Conservation (phyloP, 2,797 vertebrate species). For the Chelon auratus region DNA sequence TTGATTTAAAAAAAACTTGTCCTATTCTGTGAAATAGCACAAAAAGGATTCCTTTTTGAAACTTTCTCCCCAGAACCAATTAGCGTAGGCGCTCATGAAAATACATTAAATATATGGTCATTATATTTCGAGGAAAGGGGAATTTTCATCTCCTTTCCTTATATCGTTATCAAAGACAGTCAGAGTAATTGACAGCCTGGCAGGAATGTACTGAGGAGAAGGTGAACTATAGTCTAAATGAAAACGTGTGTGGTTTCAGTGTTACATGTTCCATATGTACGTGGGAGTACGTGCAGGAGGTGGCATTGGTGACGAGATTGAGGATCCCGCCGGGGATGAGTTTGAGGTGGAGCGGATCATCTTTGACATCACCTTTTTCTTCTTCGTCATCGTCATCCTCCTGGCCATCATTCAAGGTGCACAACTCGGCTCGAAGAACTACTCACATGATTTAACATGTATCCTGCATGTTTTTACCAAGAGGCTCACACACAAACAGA, state of each 20-base stretch:
- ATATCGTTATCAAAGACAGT: background rate
- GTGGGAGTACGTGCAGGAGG: constrained; percentile 85
- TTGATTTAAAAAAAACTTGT: constrained; percentile 28
- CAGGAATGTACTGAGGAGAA: background rate
- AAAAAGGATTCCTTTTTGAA: constrained; percentile 23
- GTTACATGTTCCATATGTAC: constrained; percentile 88
- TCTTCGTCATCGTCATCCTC: constrained; percentile 87
- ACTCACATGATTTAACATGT: background rate
- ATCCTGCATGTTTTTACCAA: background rate
- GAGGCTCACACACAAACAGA: background rate
- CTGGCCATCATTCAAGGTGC: constrained; percentile 87
- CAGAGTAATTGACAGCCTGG: no score
- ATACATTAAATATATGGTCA: constrained; percentile 1
- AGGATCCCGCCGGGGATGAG: constrained; percentile 85
- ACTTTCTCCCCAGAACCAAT: constrained; percentile 8
- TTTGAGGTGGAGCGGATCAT: constrained; percentile 83
- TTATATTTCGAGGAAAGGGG: constrained; percentile 1
- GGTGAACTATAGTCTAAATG: background rate
- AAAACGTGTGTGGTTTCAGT: constrained; percentile 63
- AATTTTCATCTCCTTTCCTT: constrained; percentile 9
- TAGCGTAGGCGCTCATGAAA: constrained; percentile 14
- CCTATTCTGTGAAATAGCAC: constrained; percentile 34
- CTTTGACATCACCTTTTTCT: constrained; percentile 88
- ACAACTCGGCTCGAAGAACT: constrained; percentile 2
- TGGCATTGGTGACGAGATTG: constrained; percentile 85